Evolutionary conservation across 2,888 invertebrate genomes (phyloP), one percentile per base, ranked within the genome.

Genomic region (Chironomus tentans): DNA sequence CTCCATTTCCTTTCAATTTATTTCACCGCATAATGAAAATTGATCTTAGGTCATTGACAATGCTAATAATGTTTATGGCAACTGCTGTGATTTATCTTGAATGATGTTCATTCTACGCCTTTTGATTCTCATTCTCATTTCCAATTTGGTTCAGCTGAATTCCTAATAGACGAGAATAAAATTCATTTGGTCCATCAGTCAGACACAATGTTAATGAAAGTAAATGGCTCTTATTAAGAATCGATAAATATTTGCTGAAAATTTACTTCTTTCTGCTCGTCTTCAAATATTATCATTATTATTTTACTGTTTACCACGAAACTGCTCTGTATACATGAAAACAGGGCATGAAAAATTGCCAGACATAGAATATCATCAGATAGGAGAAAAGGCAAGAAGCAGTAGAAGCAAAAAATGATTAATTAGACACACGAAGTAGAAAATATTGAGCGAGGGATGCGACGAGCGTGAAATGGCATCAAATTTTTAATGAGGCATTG

Each of bases 361-460:
- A 70, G 70, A 47, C 47, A 68, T 68, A 7, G 38, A 38, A 38
- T 38, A 38, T 38, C 38, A 38, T 38, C 38, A 56, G 56, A n/a
- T 18, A 56, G 56, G 18, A 56, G 24, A 3, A 15, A 18, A 38
- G 10, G 38, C 28, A 28, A 28, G 12, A n/a, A 48, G 24, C 15
- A 24, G 3, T 1, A 28, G 6, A 7, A 65, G 24, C 18, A 22
- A 65, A 21, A 72, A 72, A 72, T 72, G 72, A 72, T 72, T 72
- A 72, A 72, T 72, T 72, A 62, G 72, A 50, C 13, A 48, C 47
- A 70, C 70, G 70, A 70, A 24, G 21, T 65, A 65, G 18, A 18
- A 56, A 56, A 56, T 38, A 56, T 56, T 56, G 56, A 15, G 4
- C 50, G 15, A 50, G 56, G 7, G 56, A 56, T 56, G 56, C 56